Percentiles rank a stretch among this genome's conserved stretches.
Conservation (phyloP, 2,113 vertebrate species). For the Chroicocephalus ridibundus region DNA sequence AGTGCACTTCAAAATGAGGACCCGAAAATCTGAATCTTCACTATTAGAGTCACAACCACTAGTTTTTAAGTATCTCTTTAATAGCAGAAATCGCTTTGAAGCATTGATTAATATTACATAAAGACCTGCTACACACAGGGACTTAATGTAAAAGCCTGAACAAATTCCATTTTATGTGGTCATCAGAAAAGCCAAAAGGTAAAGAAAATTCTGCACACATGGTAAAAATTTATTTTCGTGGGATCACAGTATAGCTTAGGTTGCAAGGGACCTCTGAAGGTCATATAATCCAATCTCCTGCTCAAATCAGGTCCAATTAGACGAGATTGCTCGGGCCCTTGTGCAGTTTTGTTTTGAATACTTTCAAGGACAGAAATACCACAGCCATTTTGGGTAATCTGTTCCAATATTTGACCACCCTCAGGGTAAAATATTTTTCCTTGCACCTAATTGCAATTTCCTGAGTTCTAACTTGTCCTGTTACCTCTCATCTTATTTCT, state of each 20-base stretch:
- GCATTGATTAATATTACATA: neutral
- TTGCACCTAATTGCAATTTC: neutral
- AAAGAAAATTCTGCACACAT: neutral
- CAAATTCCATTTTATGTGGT: neutral
- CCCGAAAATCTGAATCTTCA: neutral
- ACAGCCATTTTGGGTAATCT: neutral
- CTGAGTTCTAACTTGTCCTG: neutral
- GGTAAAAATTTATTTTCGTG: neutral
- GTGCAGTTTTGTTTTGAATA: neutral
- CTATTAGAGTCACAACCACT: neutral
- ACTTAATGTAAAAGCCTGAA: neutral
- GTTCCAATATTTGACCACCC: neutral
- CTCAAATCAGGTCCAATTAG: neutral
- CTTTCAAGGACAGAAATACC: neutral
- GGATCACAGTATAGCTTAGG: neutral
- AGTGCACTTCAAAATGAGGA: neutral
- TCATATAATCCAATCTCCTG: neutral
- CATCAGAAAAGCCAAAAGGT: neutral
- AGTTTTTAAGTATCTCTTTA: neutral
- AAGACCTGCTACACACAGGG: neutral
- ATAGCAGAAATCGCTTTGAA: neutral
- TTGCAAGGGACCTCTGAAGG: neutral
- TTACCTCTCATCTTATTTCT: neutral
- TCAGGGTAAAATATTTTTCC: neutral
- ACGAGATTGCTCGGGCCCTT: neutral